Evolutionary conservation across 2,888 invertebrate genomes (phyloP).

Genomic region (Eupithecia abbreviata): DNA sequence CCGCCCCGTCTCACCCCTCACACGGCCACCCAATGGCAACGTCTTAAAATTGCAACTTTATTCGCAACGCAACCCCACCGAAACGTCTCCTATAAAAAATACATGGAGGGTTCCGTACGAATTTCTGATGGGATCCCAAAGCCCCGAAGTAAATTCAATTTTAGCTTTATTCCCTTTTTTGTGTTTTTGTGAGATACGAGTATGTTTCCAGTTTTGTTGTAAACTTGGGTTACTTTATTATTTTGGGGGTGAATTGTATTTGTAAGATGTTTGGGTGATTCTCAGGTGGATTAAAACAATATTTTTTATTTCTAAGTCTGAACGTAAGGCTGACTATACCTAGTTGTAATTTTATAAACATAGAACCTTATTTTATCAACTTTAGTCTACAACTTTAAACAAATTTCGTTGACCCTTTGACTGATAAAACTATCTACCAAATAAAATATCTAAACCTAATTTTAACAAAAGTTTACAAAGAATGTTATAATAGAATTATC

Average conservation of each 20-base stretch:
- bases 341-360: neutral
- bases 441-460: conserved; percentile 40
- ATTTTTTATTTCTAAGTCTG: neutral
- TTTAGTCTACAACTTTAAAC: neutral
- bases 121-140: conserved; percentile 28
- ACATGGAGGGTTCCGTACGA: conserved; percentile 54
- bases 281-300: neutral
- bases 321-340: neutral
- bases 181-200: conserved; percentile 18
- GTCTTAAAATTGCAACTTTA: conserved; percentile 68
- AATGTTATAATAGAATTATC: conserved; percentile 54
- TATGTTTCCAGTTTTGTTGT: conserved; percentile 26
- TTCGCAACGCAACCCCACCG: conserved; percentile 56
- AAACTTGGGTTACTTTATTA: conserved; percentile 21
- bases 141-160: conserved; percentile 35
- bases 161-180: conserved; percentile 27
- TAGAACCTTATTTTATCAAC: neutral
- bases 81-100: conserved; percentile 65
- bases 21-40: conserved; percentile 63
- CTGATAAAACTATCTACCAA: neutral
- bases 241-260: conserved; percentile 17
- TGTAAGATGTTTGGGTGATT: conserved; percentile 3
- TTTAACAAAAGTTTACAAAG: conserved; percentile 45
- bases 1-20: conserved; percentile 62
- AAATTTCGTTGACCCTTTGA: neutral